These are phyloP conservation scores for Ramphastos sulfuratus DNA, from an alignment of 2,113 vertebrate species.

Conservation along the genomic window DNA sequence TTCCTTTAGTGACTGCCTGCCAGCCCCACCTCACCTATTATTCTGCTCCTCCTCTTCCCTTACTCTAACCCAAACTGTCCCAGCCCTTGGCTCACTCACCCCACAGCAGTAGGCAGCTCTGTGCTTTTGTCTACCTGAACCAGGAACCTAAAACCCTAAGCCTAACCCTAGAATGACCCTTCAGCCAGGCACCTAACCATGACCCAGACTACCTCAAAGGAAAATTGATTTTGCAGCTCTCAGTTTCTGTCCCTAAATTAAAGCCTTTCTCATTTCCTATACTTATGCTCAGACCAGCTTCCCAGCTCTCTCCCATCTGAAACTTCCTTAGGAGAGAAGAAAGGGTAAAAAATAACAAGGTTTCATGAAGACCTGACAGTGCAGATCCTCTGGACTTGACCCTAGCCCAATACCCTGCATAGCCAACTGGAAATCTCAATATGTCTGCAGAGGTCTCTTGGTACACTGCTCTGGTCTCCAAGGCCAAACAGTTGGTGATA, in stretches of 20 bases:
- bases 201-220: not conserved
- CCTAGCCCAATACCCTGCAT: not conserved
- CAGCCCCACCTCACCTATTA: not conserved
- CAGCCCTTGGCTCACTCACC: not conserved
- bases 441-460: not conserved
- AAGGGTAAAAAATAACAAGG: not conserved
- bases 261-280: not conserved
- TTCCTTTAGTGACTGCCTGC: not conserved
- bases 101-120: not conserved
- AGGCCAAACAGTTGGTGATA: not conserved
- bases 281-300: not conserved
- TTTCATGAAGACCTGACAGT: not conserved
- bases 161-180: not conserved
- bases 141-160: not conserved
- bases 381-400: not conserved
- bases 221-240: not conserved
- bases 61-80: not conserved
- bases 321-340: not conserved
- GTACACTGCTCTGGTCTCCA: not conserved
- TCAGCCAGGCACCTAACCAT: not conserved
- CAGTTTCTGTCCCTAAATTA: too few species aligned
- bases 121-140: not conserved
- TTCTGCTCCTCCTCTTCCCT: not conserved
- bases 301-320: not conserved
- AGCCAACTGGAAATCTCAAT: not conserved